Evolutionary conservation across 2,113 vertebrate genomes (phyloP), one percentile per base, ranked within the genome.

Genomic region (Hippoglossus stenolepis): DNA sequence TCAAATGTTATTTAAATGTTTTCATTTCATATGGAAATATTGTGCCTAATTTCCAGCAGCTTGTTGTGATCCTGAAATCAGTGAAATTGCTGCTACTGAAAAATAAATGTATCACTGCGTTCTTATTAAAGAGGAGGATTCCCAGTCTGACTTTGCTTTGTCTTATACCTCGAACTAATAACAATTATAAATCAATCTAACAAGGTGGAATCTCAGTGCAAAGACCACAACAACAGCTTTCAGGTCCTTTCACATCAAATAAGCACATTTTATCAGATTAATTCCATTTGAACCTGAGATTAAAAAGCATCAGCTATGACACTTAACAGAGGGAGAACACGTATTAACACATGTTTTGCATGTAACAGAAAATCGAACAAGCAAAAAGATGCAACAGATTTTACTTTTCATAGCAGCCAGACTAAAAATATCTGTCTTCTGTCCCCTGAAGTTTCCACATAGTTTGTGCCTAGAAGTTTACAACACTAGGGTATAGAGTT

Each of bases 1-100:
- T 73, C 2, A 71, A 66, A 82, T 82, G 45, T 58, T 21, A 53
- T 31, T 65, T 6, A 57, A 70, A 60, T 61, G 26, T 75, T 40
- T 51, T 47, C 5, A 40, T 49, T 54, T 53, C 0, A 62, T 11
- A 26, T 77, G 4, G 13, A 60, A 4, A 5, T 61, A 6, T 21
- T 57, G 21, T 31, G 21, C 17, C 10, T 64, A 1, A 1, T 63
- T 58, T 43, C 70, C 1, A 23, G 35, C 23, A n/a, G 21, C 12
- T 26, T 35, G 15, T 59, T 6, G 40, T 69, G 60, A 10, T 65
- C 23, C 35, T 28, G 40, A 65, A 17, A 4, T 31, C 0, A 1
- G 2, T 26, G 5, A 5, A 20, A 47, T 58, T 23, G 43, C 47
- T 53, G 54, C 70, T 20, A 9, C 31, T 54, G 21, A 21, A 35